These are phyloP conservation scores for Chloroceryle aenea DNA, from an alignment of 2,113 vertebrate species.

Conservation along the genomic window DNA sequence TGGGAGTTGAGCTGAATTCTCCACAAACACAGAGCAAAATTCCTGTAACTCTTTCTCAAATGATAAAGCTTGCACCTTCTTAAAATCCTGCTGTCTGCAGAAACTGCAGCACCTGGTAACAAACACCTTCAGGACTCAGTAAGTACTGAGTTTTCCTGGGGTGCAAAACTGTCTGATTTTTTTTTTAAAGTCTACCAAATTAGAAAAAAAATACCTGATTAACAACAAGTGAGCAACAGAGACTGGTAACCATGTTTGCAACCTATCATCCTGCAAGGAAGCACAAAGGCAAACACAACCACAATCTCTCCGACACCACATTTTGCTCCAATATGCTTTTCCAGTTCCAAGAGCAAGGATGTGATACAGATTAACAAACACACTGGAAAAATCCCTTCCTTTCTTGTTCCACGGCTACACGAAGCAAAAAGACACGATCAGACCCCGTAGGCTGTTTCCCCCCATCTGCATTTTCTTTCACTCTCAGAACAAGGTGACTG, in stretches of 20 bases:
- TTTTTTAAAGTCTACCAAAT: neutral
- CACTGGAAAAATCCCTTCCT: neutral
- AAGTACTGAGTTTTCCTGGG: neutral
- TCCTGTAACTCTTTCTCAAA: neutral
- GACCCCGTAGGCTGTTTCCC: neutral
- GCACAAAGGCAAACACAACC: neutral
- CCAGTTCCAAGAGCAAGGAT: neutral
- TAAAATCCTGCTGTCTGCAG: neutral
- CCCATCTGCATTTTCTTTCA: neutral
- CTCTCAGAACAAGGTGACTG: neutral
- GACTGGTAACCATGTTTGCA: neutral
- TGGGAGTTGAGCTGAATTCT: neutral
- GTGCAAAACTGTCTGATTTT: neutral
- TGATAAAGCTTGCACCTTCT: neutral
- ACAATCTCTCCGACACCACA: neutral
- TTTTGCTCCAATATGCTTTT: neutral
- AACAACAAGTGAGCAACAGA: neutral
- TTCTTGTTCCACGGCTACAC: neutral
- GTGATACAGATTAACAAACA: neutral
- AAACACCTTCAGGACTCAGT: neutral
- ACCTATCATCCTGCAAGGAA: neutral
- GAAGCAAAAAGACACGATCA: neutral
- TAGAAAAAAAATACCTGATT: neutral
- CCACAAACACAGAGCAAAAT: neutral
- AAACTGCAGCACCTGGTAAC: neutral